phyloP scores from a whole-genome alignment of 2,113 vertebrate genomes.

The Grammomys surdaster region DNA sequence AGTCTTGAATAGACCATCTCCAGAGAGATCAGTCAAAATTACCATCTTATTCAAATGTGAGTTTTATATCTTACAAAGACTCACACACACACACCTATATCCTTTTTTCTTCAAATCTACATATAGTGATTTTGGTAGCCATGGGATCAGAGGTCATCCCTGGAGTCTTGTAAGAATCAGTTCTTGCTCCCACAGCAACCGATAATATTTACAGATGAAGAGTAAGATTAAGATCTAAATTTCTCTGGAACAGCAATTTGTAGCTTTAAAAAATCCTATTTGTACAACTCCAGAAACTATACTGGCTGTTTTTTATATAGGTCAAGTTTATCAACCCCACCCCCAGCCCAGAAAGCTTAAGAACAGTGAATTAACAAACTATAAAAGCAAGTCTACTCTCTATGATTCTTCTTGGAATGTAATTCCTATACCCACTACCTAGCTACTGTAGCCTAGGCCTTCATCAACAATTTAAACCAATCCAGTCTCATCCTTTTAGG shows the following conservation, averaged over 20 bases:
- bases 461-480: neutral
- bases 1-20: conserved; percentile 60
- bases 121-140: neutral
- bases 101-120: conserved; percentile 44
- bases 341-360: neutral
- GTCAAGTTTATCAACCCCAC: neutral
- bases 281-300: neutral
- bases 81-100: neutral
- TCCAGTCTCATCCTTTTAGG: conserved; percentile 35
- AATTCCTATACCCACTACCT: neutral
- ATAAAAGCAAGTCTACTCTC: neutral
- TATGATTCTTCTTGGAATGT: neutral
- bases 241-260: neutral
- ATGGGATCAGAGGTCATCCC: neutral
- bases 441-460: neutral
- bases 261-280: neutral
- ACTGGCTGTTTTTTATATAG: neutral
- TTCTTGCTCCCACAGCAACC: neutral
- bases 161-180: neutral
- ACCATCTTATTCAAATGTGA: conserved; percentile 68
- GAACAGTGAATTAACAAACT: neutral
- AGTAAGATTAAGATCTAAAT: neutral
- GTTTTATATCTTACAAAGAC: neutral
- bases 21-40: conserved; percentile 61
- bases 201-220: neutral